These are phyloP conservation scores for Lepidocolaptes lacrymiger DNA, from an alignment of 2,797 vertebrate genomes.

Conservation along the genomic window DNA sequence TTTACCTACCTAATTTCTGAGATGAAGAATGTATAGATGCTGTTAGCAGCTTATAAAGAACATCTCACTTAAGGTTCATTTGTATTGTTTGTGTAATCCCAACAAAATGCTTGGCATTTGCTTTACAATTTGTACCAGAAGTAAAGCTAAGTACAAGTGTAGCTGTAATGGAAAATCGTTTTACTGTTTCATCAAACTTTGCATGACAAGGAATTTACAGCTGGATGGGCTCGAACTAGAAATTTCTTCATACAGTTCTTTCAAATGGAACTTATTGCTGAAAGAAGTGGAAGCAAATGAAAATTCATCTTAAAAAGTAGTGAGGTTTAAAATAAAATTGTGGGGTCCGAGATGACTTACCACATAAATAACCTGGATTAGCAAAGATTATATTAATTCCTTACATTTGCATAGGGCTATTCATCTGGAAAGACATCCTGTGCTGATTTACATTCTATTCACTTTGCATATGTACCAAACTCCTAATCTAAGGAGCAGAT, in stretches of 20 bases:
- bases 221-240: neutral
- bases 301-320: neutral
- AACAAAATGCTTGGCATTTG: slow-evolving; percentile 31
- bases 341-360: neutral
- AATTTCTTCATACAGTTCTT: neutral
- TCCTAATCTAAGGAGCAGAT: neutral
- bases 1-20: neutral
- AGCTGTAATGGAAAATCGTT: neutral
- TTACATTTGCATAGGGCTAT: neutral
- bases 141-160: neutral
- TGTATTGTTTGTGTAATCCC: neutral
- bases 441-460: neutral
- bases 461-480: neutral
- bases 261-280: neutral
- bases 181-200: slow-evolving; percentile 15
- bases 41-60: neutral
- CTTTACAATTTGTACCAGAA: slow-evolving; percentile 18
- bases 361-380: neutral
- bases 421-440: neutral
- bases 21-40: neutral
- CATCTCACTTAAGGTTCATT: neutral
- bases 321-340: neutral
- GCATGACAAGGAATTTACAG: slow-evolving; percentile 4
- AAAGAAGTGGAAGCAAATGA: slow-evolving; percentile 12
- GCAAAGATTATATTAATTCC: neutral